These are phyloP conservation scores for Acomys russatus DNA, from an alignment of 2,797 vertebrate genomes.

Conservation along the genomic window DNA sequence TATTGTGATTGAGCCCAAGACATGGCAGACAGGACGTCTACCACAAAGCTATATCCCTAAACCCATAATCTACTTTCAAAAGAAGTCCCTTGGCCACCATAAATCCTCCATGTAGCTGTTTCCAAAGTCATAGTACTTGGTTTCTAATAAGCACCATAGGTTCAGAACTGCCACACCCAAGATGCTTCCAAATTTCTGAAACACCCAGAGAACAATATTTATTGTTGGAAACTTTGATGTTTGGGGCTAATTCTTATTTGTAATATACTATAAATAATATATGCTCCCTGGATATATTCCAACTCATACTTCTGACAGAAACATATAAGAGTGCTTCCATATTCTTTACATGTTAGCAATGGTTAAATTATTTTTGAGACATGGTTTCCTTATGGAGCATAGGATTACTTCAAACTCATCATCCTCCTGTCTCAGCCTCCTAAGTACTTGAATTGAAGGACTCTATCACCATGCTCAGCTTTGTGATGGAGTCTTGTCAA, in stretches of 20 bases:
- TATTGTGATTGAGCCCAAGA: neutral
- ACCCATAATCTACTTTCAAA: neutral
- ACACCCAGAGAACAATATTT: constrained; percentile 12
- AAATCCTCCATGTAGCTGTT: neutral
- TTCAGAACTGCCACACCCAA: neutral
- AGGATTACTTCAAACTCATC: neutral
- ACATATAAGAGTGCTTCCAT: neutral
- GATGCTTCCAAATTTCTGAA: neutral
- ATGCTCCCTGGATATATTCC: neutral
- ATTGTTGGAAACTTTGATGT: neutral
- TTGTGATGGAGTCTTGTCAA: neutral
- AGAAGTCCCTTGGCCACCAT: neutral
- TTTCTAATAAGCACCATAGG: neutral
- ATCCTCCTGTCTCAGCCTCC: neutral
- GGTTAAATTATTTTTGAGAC: neutral
- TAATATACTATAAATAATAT: neutral
- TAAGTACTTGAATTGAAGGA: neutral
- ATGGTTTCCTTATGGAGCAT: neutral
- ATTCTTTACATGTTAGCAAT: neutral
- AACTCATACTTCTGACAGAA: neutral
- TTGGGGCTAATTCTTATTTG: neutral
- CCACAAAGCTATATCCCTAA: neutral
- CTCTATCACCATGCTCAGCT: neutral
- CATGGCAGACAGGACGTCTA: neutral
- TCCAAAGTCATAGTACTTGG: neutral